Conservation (phyloP, 1,140 invertebrate genomes). For the Drosophila triauraria region DNA sequence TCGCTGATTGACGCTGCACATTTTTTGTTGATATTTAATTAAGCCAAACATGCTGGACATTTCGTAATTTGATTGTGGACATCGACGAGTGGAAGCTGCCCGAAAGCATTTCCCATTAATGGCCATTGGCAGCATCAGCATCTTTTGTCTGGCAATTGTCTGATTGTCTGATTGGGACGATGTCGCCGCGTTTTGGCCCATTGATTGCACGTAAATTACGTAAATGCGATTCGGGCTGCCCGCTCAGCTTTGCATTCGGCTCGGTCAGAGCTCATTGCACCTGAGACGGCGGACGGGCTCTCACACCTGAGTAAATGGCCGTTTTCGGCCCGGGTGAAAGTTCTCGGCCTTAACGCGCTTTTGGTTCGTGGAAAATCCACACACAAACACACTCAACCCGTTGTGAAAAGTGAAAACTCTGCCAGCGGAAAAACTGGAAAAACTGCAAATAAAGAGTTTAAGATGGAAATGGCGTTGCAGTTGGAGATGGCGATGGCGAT, state of each 20-base stretch:
- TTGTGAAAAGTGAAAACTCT: conserved; percentile 82
- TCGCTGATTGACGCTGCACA: conserved; percentile 26
- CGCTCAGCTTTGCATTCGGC: conserved; percentile 40
- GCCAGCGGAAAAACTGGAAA: conserved; percentile 70
- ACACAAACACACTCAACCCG: conserved; percentile 37
- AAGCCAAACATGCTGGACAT: conserved; percentile 50
- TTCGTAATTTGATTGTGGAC: conserved; percentile 66
- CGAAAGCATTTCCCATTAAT: conserved; percentile 49
- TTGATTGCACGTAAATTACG: conserved; percentile 67
- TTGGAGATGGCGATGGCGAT: not conserved
- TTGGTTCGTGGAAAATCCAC: conserved; percentile 53
- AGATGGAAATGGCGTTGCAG: conserved; percentile 17
- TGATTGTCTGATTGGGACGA: conserved; percentile 33
- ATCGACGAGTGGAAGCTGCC: conserved; percentile 6
- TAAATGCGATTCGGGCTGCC: conserved; percentile 56
- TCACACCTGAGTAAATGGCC: conserved; percentile 19
- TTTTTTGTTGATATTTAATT: conserved; percentile 61
- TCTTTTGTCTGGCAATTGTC: conserved; percentile 47
- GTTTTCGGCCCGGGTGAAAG: conserved; percentile 64
- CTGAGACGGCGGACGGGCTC: conserved; percentile 19
- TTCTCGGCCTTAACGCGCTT: conserved; percentile 49
- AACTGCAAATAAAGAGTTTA: conserved; percentile 51
- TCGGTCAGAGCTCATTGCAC: conserved; percentile 68
- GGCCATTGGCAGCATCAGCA: conserved; percentile 27
- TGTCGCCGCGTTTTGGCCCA: conserved; percentile 50